Evolutionary conservation across 2,888 invertebrate genomes (phyloP), one percentile per base, ranked within the genome.

Genomic region (Dolichopus griseipennis): DNA sequence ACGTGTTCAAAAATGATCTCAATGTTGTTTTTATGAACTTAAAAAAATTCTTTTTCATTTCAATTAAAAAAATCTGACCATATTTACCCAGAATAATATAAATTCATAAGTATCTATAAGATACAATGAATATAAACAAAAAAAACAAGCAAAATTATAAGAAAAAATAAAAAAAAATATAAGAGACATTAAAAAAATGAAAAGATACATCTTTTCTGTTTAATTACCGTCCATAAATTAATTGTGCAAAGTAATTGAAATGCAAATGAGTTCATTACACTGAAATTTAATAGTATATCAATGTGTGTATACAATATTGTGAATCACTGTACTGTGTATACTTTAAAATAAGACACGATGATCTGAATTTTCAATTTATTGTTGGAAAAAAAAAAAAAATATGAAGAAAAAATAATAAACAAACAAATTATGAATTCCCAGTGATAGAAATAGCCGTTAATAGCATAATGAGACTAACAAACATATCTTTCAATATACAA

Each of bases 181-280:
- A 18, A 52, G 15, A 52, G 15, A 52, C n/a, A 52, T 18, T 15
- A 41, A 41, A 41, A 41, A 41, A 41, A 6, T 52, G 15, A 52
- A 52, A 52, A 52, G 52, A 52, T 52, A 52, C 52, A 52, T 52
- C 52, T 52, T 52, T 52, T 52, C 52, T 63, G 63, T 63, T 63
- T 63, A 27, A 63, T 27, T 63, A 27, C 22, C 63, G 27, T 63
- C 63, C 27, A 63, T 63, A 63, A 63, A 63, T 63, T 63, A 63
- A 63, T 63, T 63, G 15, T 27, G 52, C 52, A 63, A 27, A 63
- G 63, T 63, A 63, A 63, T 63, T 63, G 63, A 63, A 63, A 63
- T 63, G 63, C 63, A 63, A 63, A 63, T 63, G 63, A 63, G 63
- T 63, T 63, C 63, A 63, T 63, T 63, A 63, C 52, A 52, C 52